phyloP scores from a whole-genome alignment of 2,797 vertebrate species.

The Sebastes nivosus region DNA sequence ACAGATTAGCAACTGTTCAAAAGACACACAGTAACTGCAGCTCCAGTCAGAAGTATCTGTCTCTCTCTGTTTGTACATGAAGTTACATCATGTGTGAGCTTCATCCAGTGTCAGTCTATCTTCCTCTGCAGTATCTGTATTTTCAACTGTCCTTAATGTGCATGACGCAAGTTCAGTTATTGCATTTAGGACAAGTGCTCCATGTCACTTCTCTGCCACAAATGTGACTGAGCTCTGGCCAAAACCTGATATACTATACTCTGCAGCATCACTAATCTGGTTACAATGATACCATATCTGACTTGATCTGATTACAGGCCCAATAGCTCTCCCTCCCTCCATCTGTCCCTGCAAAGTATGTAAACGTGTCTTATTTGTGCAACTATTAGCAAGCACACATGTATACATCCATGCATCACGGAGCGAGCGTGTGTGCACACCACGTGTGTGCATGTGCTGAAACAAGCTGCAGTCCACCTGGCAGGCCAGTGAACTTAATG shows the following conservation, averaged over 20 bases:
- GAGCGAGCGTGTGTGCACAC: slow-evolving; percentile 3
- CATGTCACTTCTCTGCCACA: slow-evolving; percentile 72
- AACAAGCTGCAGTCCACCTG: slow-evolving; percentile 69
- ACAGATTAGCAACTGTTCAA: slow-evolving; percentile 2
- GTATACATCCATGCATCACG: slow-evolving; percentile 20
- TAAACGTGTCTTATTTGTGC: slow-evolving; percentile 52
- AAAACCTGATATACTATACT: slow-evolving; percentile 75
- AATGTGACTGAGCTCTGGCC: slow-evolving; percentile 72
- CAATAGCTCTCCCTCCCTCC: slow-evolving; percentile 33
- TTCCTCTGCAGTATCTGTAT: slow-evolving; percentile 49
- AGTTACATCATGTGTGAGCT: slow-evolving; percentile 21
- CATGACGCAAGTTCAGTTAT: slow-evolving; percentile 71
- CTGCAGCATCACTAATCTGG: slow-evolving; percentile 73
- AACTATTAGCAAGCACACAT: slow-evolving; percentile 39
- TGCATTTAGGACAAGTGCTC: slow-evolving; percentile 72
- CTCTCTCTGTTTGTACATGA: slow-evolving; percentile 4
- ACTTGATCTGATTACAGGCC: slow-evolving; percentile 66
- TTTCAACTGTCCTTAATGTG: slow-evolving; percentile 65
- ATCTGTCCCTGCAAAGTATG: slow-evolving; percentile 33
- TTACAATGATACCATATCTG: slow-evolving; percentile 75
- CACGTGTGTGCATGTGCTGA: slow-evolving; percentile 10
- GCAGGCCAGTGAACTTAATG: slow-evolving; percentile 62
- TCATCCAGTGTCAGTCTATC: slow-evolving; percentile 21
- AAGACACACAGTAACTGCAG: neutral
- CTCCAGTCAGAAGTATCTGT: neutral